Evolutionary conservation across 2,797 vertebrate species (phyloP).

Genomic region (Corythornis leucogaster): DNA sequence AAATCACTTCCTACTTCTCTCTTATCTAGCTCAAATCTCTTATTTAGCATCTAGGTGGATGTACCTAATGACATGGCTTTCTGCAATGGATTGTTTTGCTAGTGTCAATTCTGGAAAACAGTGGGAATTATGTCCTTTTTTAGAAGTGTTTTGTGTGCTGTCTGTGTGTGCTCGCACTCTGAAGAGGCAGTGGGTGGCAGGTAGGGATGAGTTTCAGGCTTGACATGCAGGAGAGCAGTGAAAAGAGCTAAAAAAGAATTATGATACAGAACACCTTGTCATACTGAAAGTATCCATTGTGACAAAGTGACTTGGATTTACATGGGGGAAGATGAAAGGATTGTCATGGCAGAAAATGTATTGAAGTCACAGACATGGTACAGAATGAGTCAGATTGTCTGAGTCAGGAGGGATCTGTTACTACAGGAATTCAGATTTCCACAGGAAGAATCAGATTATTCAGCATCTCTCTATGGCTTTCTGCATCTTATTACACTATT

Average conservation of each 20-base stretch:
- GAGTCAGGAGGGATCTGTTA: background rate
- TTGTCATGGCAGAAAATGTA: background rate
- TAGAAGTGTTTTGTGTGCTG: background rate
- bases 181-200: background rate
- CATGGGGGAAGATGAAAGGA: background rate
- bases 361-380: background rate
- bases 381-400: slow-evolving; percentile 4
- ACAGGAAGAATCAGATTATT: background rate
- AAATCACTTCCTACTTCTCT: background rate
- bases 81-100: background rate
- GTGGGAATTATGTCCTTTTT: background rate
- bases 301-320: background rate
- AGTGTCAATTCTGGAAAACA: background rate
- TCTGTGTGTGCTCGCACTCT: background rate
- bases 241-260: background rate
- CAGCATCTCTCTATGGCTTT: background rate
- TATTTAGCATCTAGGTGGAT: background rate
- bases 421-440: background rate
- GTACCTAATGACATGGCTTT: background rate
- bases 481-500: background rate
- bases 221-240: background rate
- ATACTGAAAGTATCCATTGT: background rate
- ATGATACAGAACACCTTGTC: background rate
- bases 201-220: background rate
- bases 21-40: background rate